Conservation (phyloP, 2,113 vertebrate genomes). For the Gavialis gangeticus region DNA sequence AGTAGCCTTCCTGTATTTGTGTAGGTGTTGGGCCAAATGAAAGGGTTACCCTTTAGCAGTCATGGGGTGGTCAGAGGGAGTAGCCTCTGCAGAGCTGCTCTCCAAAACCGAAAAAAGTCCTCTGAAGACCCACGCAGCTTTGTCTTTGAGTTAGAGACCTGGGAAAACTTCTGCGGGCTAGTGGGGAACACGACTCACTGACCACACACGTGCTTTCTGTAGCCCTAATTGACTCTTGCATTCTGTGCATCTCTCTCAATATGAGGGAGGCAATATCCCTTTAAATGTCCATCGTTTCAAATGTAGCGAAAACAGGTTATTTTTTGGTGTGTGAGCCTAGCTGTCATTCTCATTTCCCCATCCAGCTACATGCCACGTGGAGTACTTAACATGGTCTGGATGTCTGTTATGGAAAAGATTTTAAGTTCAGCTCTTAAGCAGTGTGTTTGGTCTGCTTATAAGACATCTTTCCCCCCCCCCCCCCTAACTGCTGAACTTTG, state of each 20-base stretch:
- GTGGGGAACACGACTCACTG: rapidly evolving
- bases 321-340: background rate
- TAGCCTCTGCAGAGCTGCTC: background rate
- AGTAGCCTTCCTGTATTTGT: too few species aligned
- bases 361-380: background rate
- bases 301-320: background rate
- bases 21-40: too few species aligned
- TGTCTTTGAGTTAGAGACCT: background rate
- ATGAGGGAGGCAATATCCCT: background rate
- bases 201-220: rapidly evolving
- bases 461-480: background rate
- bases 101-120: background rate
- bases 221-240: background rate
- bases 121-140: background rate
- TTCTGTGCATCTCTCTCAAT: background rate
- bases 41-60: too few species aligned
- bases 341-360: background rate
- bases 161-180: background rate
- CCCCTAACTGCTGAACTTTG: conserved; percentile 42
- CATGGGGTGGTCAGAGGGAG: too few species aligned
- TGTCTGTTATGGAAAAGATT: conserved; percentile 4
- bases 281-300: background rate
- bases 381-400: conserved; percentile 34
- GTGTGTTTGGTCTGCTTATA: background rate
- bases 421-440: conserved; percentile 41